Base-by-base conservation (phyloP, 2,113 vertebrate genomes). In the Psilopsiagon aurifrons region DNA sequence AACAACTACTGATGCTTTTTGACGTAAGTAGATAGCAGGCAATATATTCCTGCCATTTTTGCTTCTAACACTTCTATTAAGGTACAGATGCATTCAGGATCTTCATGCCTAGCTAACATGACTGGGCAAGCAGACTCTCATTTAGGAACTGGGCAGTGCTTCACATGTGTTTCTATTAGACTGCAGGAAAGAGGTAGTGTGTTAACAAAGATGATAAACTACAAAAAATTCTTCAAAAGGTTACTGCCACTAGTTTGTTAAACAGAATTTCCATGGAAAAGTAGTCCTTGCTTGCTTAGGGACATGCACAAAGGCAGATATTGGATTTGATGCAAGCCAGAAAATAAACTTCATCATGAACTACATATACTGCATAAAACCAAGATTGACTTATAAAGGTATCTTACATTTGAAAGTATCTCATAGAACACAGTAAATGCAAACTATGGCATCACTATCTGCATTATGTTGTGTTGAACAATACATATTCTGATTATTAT, bases 91-190 rank as follows among this genome's bases (percentile, higher is more conserved):
- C 13, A 52, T 44, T 62, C 29, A 29, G 44, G 70, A 41, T 14
- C 24, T 78, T 62, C 28, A 27, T 9, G 31, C 23, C 28, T 77
- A 35, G 19, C 39, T 60, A 69, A 51, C 4, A 31, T 6, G 15
- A 37, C 3, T 33, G 17, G 5, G 35, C 8, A 88, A 17, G 25
- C 14, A 59, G 39, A 57, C 0, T 1, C 22, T 31, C 9, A 51
- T 41, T 55, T 35, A 41, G 35, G 14, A 17, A 75, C 22, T 44
- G 51, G 6, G 15, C 10, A 37, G 27, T 0, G 0, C 6, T 23
- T 2, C 3, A 22, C 4, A 13, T 1, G 1, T 11, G 31, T 60
- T 88, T 76, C 31, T 73, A 3, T 18, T 15, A 31, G 4, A 10
- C 3, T 52, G 17, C 23, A 89, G 64, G 47, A 83, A 23, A 57